Conservation (phyloP, 2,113 vertebrate genomes). For the Alouatta palliata region DNA sequence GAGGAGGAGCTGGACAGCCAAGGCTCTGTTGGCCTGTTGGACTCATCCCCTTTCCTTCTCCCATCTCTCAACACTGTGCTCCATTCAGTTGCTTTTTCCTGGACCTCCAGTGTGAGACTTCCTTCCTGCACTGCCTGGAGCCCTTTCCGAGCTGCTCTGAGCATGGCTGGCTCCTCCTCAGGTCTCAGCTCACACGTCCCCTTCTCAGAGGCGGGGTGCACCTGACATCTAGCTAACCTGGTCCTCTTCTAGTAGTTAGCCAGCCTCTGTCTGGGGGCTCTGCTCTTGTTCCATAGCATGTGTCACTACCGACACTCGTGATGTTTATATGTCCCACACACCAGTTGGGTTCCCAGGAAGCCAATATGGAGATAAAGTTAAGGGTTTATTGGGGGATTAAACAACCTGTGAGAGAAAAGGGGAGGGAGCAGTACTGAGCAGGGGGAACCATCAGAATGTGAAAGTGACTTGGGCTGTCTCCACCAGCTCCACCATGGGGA, state of each 20-base stretch:
- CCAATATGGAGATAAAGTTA: background rate
- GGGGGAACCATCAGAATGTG: background rate
- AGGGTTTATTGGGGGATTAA: too few species aligned
- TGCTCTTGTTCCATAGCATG: fast-evolving
- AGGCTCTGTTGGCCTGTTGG: fast-evolving
- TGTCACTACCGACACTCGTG: fast-evolving
- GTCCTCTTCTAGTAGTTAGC: background rate
- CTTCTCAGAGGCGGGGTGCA: background rate
- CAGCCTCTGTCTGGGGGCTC: fast-evolving
- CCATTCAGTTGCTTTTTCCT: fast-evolving
- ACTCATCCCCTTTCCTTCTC: too few species aligned
- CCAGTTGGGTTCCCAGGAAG: background rate
- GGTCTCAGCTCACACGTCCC: background rate
- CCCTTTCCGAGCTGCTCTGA: background rate
- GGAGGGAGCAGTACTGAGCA: background rate
- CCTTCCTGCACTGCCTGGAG: background rate
- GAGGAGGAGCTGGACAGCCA: background rate
- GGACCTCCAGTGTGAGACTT: fast-evolving
- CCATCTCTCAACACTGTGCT: fast-evolving
- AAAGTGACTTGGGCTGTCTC: background rate
- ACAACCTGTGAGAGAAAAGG: background rate
- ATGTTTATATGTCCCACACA: fast-evolving
- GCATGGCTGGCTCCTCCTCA: background rate
- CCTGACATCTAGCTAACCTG: fast-evolving
- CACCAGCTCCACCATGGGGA: fast-evolving